Evolutionary conservation across 2,888 invertebrate species (phyloP), one percentile per base, ranked within the genome.

Genomic region (Drosophila diplacantha): DNA sequence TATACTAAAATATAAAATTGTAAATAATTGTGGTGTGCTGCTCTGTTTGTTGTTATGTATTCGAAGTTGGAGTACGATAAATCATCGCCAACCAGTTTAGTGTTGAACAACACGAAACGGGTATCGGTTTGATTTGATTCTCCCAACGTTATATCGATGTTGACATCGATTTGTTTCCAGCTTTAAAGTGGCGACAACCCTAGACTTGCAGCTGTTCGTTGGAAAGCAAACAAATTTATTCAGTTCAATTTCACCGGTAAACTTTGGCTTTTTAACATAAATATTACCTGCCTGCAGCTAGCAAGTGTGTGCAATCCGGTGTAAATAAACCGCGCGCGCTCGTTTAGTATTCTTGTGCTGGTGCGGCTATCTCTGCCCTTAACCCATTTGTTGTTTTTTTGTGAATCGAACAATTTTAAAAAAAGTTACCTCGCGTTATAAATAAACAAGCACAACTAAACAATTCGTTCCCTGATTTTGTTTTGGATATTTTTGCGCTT

Each of bases 1-100:
- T 44, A 3, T 29, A 18, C 3, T 14, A 69, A 56, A 43, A 38
- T 61, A 71, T 52, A 53, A 59, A 70, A 69, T 49, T 47, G 37
- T 43, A 14, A 34, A 29, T 26, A 11, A 9, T 22, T 44, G 49
- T 39, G 32, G 24, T 56, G 46, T 18, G 18, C 47, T 31, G 5
- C 2, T 37, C 20, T 32, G 31, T 46, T 46, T 44, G 8, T 14
- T 29, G 14, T 14, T 44, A 11, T 24, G 18, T 41, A n/a, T 22
- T 32, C 6, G 32, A 39, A 39, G 6, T 47, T 47, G 14, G 12
- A 18, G 24, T 52, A 11, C 12, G 41, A 41, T 32, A 22, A 18
- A 8, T 41, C 31, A 22, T n/a, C 26, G 22, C 24, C 39, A 8
- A 29, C 29, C 18, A 18, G 44, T 39, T 29, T 18, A 37, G 24